Percentiles rank a stretch among this genome's conserved stretches.
Conservation (phyloP, 2,113 vertebrate species). For the Hypomesus transpacificus region DNA sequence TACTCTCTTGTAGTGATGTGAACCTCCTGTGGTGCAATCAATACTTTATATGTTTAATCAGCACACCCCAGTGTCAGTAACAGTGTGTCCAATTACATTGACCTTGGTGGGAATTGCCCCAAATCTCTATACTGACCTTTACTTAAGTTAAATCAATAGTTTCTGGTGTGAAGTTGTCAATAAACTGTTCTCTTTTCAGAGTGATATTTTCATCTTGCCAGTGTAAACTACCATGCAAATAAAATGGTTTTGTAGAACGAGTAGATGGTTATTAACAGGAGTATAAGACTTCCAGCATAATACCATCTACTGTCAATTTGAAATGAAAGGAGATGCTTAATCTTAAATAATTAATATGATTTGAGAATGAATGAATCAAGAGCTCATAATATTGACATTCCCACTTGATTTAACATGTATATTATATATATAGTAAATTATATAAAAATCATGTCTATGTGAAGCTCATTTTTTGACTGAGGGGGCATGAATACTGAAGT, state of each 20-base stretch:
- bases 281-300: not conserved
- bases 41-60: too few relatives aligned
- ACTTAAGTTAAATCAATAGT: not conserved
- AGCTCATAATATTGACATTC: slow-evolving; percentile 2
- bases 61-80: too few relatives aligned
- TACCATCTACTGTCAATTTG: not conserved
- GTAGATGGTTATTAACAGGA: not conserved
- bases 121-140: not conserved
- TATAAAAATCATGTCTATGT: not conserved
- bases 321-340: not conserved
- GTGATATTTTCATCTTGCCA: too few relatives aligned
- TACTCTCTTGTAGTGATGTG: too few relatives aligned
- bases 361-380: not conserved
- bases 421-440: not conserved
- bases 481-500: too few relatives aligned
- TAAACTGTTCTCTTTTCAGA: not conserved
- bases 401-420: not conserved
- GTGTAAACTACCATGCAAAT: too few relatives aligned
- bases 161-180: not conserved
- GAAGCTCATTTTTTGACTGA: not conserved
- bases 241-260: too few relatives aligned
- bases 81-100: too few relatives aligned
- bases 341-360: not conserved
- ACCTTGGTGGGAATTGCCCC: too few relatives aligned
- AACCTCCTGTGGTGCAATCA: too few relatives aligned